A percentile compares a stretch with the other conserved stretches of the same genome.
These are phyloP conservation scores for Globodera ellingtonae DNA, from an alignment of 1,140 invertebrate species.

Conservation along the genomic window DNA sequence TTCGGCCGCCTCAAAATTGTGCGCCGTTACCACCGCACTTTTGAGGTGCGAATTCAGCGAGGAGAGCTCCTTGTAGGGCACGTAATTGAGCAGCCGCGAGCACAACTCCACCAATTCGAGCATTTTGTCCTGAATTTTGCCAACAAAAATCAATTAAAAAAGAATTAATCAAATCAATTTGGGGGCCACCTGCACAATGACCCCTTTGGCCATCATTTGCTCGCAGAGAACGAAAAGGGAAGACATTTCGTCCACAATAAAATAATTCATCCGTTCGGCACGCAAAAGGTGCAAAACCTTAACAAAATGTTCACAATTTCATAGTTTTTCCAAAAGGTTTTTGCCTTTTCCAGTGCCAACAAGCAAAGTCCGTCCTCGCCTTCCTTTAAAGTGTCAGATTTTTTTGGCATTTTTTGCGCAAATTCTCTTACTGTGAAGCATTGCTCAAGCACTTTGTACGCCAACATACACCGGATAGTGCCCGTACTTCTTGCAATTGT, in stretches of 20 bases:
- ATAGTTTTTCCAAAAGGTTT: neutral
- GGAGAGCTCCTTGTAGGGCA: constrained; percentile 97
- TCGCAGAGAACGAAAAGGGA: constrained; percentile 93
- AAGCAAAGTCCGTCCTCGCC: constrained; percentile 70
- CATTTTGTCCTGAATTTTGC: constrained; percentile 77
- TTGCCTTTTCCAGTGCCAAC: constrained; percentile 79
- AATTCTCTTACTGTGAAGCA: constrained; percentile 49
- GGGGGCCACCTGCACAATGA: constrained; percentile 78
- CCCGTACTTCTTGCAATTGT: constrained; percentile 40
- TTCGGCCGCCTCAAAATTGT: constrained; percentile 37
- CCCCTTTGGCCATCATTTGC: constrained; percentile 84
- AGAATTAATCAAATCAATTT: constrained; percentile 9
- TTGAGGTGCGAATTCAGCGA: constrained; percentile 89
- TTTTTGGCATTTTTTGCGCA: neutral
- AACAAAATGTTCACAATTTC: neutral
- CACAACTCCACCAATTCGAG: constrained; percentile 93
- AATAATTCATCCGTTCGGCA: constrained; percentile 96
- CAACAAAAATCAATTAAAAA: neutral
- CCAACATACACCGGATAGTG: constrained; percentile 54
- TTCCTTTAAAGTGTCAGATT: constrained; percentile 32
- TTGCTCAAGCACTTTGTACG: constrained; percentile 59
- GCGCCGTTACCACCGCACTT: constrained; percentile 70
- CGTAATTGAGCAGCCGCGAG: constrained; percentile 94
- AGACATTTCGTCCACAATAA: constrained; percentile 93
- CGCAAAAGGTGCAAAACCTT: constrained; percentile 94